These are phyloP conservation scores for Scelioninae gen. 1 DNA, from an alignment of 2,888 invertebrate species.

Conservation along the genomic window DNA sequence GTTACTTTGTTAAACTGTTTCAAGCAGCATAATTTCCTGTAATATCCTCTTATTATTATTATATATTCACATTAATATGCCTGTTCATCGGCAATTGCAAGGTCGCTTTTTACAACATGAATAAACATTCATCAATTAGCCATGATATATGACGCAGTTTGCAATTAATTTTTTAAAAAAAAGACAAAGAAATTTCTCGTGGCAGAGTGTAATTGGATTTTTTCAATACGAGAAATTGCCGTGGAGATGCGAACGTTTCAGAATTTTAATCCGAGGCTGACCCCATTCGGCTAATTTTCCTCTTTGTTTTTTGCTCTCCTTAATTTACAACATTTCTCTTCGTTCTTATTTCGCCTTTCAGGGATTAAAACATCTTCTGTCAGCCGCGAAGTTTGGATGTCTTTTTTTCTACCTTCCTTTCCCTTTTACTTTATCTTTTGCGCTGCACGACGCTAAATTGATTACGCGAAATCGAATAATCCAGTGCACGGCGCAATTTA, in stretches of 20 bases:
- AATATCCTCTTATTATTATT: background rate
- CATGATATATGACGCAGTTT: constrained; percentile 5
- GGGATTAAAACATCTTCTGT: too few species aligned
- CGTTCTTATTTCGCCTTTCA: too few species aligned
- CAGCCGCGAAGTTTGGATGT: too few species aligned
- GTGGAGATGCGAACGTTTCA: constrained; percentile 1
- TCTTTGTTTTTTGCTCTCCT: too few species aligned
- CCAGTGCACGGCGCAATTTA: too few species aligned
- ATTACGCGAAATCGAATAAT: too few species aligned
- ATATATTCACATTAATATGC: background rate
- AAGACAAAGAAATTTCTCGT: background rate
- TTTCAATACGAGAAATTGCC: constrained; percentile 14
- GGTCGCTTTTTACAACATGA: constrained; percentile 18
- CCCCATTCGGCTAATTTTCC: too few species aligned
- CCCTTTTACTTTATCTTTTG: too few species aligned
- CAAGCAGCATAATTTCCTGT: background rate
- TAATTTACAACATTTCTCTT: too few species aligned
- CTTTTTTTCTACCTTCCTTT: too few species aligned
- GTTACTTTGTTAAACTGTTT: background rate
- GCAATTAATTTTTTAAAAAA: background rate
- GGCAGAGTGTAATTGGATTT: constrained; percentile 4
- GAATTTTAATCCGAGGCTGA: constrained; percentile 21
- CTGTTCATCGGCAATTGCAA: constrained; percentile 3
- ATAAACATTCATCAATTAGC: constrained; percentile 4
- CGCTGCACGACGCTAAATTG: too few species aligned